A percentile compares a stretch with the other conserved stretches of the same genome.
Conservation (phyloP, 2,113 vertebrate genomes). For the Alethe castanea region DNA sequence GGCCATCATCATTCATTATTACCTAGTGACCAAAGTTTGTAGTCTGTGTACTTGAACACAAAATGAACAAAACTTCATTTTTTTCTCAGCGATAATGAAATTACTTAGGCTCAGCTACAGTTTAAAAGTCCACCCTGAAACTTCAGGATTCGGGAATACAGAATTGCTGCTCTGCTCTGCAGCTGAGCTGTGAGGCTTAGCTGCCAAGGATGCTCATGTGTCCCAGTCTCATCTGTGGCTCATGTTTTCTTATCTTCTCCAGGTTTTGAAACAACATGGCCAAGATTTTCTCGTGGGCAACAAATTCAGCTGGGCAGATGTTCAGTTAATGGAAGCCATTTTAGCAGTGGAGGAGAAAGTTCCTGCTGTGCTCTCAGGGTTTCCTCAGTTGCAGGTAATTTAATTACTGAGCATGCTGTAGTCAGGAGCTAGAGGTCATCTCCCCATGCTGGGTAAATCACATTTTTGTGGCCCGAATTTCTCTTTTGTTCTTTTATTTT, state of each 20-base stretch:
- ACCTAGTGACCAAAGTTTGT: background rate
- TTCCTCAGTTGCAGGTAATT: conserved; percentile 80
- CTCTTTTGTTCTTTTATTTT: background rate
- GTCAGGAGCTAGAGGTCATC: background rate
- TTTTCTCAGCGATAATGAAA: background rate
- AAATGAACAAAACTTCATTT: background rate
- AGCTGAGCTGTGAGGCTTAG: background rate
- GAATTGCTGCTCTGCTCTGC: background rate
- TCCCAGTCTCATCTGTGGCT: background rate
- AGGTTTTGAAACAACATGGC: conserved; percentile 72
- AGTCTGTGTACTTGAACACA: background rate
- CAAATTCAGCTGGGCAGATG: conserved; percentile 80
- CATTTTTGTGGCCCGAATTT: background rate
- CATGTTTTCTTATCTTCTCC: background rate
- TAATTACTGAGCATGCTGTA: background rate
- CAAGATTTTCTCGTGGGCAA: conserved; percentile 80
- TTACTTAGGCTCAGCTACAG: background rate
- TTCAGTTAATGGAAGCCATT: conserved; percentile 81
- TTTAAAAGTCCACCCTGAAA: background rate
- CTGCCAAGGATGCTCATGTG: background rate
- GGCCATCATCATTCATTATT: background rate
- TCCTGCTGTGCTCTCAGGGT: conserved; percentile 68
- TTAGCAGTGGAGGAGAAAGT: conserved; percentile 84
- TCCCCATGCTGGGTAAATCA: background rate
- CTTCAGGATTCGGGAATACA: background rate